Evolutionary conservation across 2,797 vertebrate genomes (phyloP).

Genomic region (Luscinia megarhynchos): DNA sequence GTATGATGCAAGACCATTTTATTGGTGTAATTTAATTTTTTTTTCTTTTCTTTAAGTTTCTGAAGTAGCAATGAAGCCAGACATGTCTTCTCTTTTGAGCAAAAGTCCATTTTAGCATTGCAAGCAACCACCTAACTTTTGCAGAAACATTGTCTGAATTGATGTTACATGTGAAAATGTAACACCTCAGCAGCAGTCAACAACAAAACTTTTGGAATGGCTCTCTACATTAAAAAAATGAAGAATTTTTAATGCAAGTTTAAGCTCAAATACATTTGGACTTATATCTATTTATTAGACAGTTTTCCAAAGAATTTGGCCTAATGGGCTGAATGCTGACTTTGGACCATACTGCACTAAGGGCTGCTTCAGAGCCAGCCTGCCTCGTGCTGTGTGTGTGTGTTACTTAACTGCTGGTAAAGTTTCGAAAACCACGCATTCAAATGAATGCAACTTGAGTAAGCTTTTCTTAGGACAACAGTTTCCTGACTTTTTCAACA

Average conservation of each 20-base stretch:
- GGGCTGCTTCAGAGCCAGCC: neutral
- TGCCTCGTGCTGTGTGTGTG: neutral
- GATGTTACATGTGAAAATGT: neutral
- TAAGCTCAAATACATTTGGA: neutral
- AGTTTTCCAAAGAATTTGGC: neutral
- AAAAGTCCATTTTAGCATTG: neutral
- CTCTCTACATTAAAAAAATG: neutral
- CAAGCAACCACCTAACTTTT: neutral
- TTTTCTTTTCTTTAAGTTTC: neutral
- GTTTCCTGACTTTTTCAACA: neutral
- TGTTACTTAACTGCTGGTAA: neutral
- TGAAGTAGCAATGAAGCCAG: neutral
- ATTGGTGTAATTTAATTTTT: neutral
- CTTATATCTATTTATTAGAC: neutral
- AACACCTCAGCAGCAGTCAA: neutral
- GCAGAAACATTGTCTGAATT: neutral
- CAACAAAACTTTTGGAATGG: neutral
- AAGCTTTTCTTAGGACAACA: neutral
- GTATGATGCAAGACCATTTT: conserved; percentile 68
- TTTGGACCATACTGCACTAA: neutral
- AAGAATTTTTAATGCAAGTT: neutral
- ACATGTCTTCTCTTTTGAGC: neutral
- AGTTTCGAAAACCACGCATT: neutral
- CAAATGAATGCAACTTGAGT: neutral
- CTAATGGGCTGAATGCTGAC: neutral